Conservation (phyloP, 2,113 vertebrate species). For the Chlorocebus sabaeus region DNA sequence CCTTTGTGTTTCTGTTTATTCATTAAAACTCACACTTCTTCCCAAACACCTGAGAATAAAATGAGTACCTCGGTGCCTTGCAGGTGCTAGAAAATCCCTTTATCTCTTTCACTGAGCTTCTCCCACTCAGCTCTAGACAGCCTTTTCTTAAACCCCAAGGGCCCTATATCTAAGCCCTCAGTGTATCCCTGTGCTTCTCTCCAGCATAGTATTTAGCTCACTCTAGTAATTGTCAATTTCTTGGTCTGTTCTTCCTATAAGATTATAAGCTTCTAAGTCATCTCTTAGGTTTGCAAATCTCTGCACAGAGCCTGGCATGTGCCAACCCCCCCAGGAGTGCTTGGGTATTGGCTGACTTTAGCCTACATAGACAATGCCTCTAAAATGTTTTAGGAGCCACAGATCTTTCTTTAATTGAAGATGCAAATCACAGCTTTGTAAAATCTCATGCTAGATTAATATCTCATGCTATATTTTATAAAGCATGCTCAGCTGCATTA, state of each 20-base stretch:
- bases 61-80: not conserved
- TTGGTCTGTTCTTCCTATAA: not conserved
- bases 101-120: not conserved
- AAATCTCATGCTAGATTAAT: not conserved
- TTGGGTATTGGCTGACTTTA: not conserved
- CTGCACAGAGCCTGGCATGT: not conserved
- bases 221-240: not conserved
- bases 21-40: not conserved
- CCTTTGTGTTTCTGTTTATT: not conserved
- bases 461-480: not conserved
- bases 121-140: not conserved
- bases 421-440: not conserved
- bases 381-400: not conserved
- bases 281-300: not conserved
- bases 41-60: not conserved
- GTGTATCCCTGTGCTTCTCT: fast-evolving
- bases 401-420: not conserved
- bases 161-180: not conserved
- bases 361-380: not conserved
- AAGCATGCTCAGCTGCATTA: not conserved
- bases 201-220: not conserved
- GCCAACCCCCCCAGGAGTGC: not conserved
- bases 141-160: not conserved
- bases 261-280: not conserved
- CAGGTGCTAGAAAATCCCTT: not conserved